A percentile compares a stretch with the other conserved stretches of the same genome.
Conservation (phyloP, 2,113 vertebrate genomes). For the Gallinago media region DNA sequence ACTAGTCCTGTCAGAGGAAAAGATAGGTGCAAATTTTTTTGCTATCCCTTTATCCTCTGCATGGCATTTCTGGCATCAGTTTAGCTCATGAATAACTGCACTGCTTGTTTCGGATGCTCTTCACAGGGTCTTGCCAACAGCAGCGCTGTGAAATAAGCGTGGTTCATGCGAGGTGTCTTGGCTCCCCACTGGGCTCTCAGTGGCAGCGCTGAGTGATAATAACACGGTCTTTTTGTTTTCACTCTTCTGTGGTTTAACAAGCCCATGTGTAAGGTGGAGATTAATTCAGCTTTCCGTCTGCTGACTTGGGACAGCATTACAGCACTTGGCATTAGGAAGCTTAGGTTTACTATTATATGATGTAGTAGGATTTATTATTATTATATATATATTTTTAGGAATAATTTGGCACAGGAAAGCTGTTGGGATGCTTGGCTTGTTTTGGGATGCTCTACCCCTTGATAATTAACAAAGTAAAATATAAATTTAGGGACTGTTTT, state of each 20-base stretch:
- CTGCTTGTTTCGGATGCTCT: not conserved
- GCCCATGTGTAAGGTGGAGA: not conserved
- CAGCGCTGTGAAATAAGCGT: not conserved
- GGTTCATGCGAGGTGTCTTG: slow-evolving; percentile 13
- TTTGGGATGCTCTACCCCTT: not conserved
- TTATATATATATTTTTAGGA: not conserved
- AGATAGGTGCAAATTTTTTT: slow-evolving; percentile 16
- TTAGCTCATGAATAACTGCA: slow-evolving; percentile 28
- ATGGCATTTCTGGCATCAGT: not conserved
- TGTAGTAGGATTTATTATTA: not conserved
- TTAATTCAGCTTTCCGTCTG: slow-evolving; percentile 23
- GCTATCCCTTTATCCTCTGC: not conserved
- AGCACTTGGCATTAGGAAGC: not conserved
- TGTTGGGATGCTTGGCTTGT: not conserved
- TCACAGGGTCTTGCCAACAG: slow-evolving; percentile 34
- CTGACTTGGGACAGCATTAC: slow-evolving; percentile 29
- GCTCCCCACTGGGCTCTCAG: slow-evolving; percentile 17
- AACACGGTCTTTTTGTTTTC: slow-evolving; percentile 31
- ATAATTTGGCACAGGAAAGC: not conserved
- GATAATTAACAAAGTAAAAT: not conserved
- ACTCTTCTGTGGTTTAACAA: not conserved
- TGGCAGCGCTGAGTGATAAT: not conserved
- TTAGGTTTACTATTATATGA: not conserved
- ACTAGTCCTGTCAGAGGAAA: not conserved
- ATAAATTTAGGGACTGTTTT: not conserved